These are phyloP conservation scores for Pseudomyrmex concolor DNA, from an alignment of 1,140 invertebrate genomes.

Conservation along the genomic window DNA sequence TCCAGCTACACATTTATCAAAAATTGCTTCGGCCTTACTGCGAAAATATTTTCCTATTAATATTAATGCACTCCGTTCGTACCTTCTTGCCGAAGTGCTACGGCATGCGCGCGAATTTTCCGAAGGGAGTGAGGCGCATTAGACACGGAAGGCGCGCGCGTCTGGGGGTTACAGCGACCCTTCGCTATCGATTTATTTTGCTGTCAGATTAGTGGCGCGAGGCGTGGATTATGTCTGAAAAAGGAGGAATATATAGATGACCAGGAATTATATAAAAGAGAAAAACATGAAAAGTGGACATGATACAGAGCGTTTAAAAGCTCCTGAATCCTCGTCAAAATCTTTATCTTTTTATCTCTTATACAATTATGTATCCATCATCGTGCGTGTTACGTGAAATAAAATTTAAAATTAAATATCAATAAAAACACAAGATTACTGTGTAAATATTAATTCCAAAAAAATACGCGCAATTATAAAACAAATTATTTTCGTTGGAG, in stretches of 20 bases:
- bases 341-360: no score
- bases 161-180: slow-evolving; percentile 22
- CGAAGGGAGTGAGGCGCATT: slow-evolving; percentile 7
- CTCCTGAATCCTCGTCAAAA: no score
- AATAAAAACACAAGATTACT: no score
- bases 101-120: slow-evolving; percentile 13
- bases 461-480: no score
- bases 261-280: neutral
- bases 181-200: slow-evolving; percentile 44
- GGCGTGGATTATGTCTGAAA: slow-evolving; percentile 13
- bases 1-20: slow-evolving; percentile 53
- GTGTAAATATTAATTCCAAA: no score
- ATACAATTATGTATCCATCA: no score
- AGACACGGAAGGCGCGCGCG: slow-evolving; percentile 3
- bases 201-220: slow-evolving; percentile 33
- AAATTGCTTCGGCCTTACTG: slow-evolving; percentile 40
- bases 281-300: neutral
- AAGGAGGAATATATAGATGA: neutral
- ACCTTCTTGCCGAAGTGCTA: slow-evolving; percentile 2
- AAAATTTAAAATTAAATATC: neutral
- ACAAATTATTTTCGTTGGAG: no score
- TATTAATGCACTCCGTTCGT: slow-evolving; percentile 47
- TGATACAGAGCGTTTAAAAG: neutral
- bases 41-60: slow-evolving; percentile 59
- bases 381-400: no score